Evolutionary conservation across 2,888 invertebrate species (phyloP), one percentile per base, ranked within the genome.

Genomic region (Heliconius ethilla): DNA sequence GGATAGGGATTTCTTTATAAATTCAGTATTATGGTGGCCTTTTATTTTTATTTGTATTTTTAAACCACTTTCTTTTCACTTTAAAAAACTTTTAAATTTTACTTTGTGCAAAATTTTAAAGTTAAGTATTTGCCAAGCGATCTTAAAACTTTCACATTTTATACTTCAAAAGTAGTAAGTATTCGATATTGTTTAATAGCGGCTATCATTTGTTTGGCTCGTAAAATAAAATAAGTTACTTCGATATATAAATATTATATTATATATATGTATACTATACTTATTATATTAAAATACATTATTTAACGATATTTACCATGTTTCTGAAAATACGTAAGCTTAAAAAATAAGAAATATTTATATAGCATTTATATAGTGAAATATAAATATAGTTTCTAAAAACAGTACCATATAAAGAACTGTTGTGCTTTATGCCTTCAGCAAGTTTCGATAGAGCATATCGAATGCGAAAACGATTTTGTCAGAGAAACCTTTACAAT

Each of bases 1-100:
- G 37, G n/a, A 25, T 45, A 4, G 22, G 5, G 6, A n/a, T 67
- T 67, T 37, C 37, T 37, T 67, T 13, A 40, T 25, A 18, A 40
- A 45, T 40, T 25, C 40, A 15, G n/a, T 40, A 40, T n/a, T 15
- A 15, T 18, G 15, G 11, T n/a, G 1, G 67, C 9, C 45, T 62
- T 63, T 74, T 33, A 25, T 27, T 25, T 75, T 55, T 25, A 59
- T 51, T 25, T 18, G 4, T 10, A 45, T 69, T 69, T 15, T 45
- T 45, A 40, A 59, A 69, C 69, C 33, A 59, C 11, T 69, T 37
- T 55, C 29, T 37, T 6, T 27, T 59, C 29, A 75, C 51, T 63
- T 51, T 70, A 51, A 70, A 13, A 59, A 76, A 76, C 51, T 63
- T 51, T 65, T 70, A n/a, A 76, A 63, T 70, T 51, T 65, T 65